Base-by-base conservation (phyloP, 2,113 vertebrate genomes). In the Pseudorasbora parva region DNA sequence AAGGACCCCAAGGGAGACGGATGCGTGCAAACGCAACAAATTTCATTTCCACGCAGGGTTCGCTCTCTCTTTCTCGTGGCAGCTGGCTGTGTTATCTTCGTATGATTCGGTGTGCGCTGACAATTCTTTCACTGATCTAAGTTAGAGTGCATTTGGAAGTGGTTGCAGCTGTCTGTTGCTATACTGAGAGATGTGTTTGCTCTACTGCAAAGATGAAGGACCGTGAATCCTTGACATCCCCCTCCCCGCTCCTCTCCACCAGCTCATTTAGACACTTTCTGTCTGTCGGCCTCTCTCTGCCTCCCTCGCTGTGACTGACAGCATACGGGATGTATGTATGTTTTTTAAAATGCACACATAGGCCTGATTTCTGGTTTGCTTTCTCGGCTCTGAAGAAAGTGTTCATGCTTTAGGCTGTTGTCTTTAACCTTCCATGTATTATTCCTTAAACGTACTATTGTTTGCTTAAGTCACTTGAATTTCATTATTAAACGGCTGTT, bases 201-300 rank as follows among this genome's bases (percentile, higher is more conserved):
- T 97, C 95, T 97, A 95, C 97, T 97, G 97, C 97, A 95, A 96
- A 99, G 96, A 98, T 97, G 96, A 99, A 99, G 96, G 97, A 97
- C 97, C 96, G 93, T 92, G 95, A 96, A 98, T 99, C 97, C 97
- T 97, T 98, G 96, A 97, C 96, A 98, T 95, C 96, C 96, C 95
- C 95, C 93, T 90, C 89, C 89, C 92, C 93, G 93, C 91, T 91
- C 90, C 41, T 71, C 83, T 82, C 43, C 94, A 96, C 95, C 95
- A 94, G 96, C 96, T 98, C 97, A 97, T 98, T 98, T 96, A 97
- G 96, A 96, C 95, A 95, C 97, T 95, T 94, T 78, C 78, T 95
- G 95, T 97, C 96, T 97, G 97, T 97, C 97, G 96, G 94, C 41
- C 60, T 73, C 57, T 60, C 72, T 95, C 95, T 84, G 94, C 94